Base-by-base conservation (phyloP, 2,888 invertebrate species). In the Dasysyrphus tricinctus region DNA sequence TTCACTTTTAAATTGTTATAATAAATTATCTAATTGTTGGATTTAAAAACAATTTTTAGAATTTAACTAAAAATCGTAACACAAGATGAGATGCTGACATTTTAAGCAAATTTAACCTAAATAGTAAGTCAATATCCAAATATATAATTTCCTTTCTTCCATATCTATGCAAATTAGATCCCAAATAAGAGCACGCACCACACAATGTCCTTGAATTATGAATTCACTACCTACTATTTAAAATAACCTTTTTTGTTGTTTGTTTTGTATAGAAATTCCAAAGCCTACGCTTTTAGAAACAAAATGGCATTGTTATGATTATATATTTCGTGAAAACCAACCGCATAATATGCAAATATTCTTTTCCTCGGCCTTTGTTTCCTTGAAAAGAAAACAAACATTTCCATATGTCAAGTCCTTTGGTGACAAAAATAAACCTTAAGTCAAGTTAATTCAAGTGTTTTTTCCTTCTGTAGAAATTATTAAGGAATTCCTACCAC, bases 381-480 rank as follows among this genome's bases (percentile, higher is more conserved):
- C 37, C 19, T 37, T 5, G 5, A 57, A 57, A 57, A 57, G 32
- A 9, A 14, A 37, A n/a, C 3, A 9, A 34, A n/a, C n/a, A n/a
- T 56, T 54, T 54, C 54, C 54, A 32, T 32, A 54, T 54, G 54
- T 54, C 29, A 54, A 54, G 29, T 54, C 3, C 11, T 19, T 29
- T 34, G 42, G 42, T 51, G 39, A 44, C 59, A 12, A 44, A 56
- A 54, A 32, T 24, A 37, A 59, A 63, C 54, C 42, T 44, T 11
- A 19, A 67, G 49, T 39, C 54, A 56, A 70, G 57, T 56, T 37
- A 56, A 56, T 65, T 32, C 54, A 54, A 54, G 7, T 29, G 29
- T 65, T 65, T 76, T 12, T 7, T 67, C 72, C 57, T 76, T 44
- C 24, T 57, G 12, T 14, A 16, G n/a, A 19, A 56, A 12, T 47